Percentiles rank a stretch among this genome's conserved stretches.
Conservation (phyloP, 2,888 invertebrate species). For the Eupeodes luniger region DNA sequence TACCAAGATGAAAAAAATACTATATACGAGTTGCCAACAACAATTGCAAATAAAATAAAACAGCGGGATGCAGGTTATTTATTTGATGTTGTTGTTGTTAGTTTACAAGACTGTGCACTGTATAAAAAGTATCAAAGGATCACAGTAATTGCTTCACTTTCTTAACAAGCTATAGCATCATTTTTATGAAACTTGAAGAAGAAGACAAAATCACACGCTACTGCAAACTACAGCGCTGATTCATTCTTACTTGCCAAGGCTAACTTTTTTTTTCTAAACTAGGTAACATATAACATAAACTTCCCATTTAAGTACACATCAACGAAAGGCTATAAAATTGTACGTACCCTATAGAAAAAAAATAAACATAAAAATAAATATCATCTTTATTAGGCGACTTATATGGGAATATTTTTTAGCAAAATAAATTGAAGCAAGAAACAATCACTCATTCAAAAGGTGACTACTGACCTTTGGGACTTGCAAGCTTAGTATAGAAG, state of each 20-base stretch:
- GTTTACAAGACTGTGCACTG: too few species aligned
- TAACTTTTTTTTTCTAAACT: not conserved
- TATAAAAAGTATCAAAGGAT: not conserved
- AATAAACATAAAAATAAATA: not conserved
- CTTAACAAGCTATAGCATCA: not conserved
- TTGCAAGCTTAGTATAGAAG: constrained; percentile 26
- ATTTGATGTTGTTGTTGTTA: not conserved
- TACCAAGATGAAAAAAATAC: constrained; percentile 13
- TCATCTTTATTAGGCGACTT: constrained; percentile 20
- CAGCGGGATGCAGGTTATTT: constrained; percentile 8
- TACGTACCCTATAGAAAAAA: constrained; percentile 16
- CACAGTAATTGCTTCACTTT: not conserved
- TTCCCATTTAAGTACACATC: constrained; percentile 10
- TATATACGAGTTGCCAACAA: not conserved
- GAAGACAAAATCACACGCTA: constrained; percentile 2
- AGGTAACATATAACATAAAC: constrained; percentile 1
- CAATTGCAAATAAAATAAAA: not conserved
- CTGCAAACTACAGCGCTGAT: not conserved
- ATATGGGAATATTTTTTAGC: constrained; percentile 29
- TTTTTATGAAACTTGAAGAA: not conserved
- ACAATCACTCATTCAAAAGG: constrained; percentile 39
- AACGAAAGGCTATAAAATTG: not conserved
- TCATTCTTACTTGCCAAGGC: constrained; percentile 22
- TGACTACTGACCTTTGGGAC: constrained; percentile 68
- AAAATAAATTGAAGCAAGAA: constrained; percentile 25